A percentile compares a stretch with the other conserved stretches of the same genome.
Evolutionary conservation across 2,113 vertebrate genomes (phyloP).

Genomic region (Dicentrarchus labrax): DNA sequence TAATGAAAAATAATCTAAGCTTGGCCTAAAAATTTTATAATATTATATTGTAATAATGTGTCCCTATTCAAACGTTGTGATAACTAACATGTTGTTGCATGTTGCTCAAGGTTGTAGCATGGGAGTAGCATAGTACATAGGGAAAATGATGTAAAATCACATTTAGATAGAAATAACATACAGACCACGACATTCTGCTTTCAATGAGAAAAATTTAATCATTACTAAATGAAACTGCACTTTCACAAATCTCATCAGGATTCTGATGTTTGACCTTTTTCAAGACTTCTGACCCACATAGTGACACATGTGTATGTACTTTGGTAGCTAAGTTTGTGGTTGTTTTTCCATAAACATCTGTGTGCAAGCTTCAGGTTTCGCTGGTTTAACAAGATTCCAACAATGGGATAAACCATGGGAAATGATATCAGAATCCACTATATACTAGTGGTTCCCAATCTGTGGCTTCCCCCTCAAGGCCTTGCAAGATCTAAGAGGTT

Average conservation of each 20-base stretch:
- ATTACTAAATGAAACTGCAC: slow-evolving; percentile 1
- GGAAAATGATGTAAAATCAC: not conserved
- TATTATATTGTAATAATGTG: not conserved
- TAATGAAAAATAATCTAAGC: not conserved
- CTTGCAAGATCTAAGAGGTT: not conserved
- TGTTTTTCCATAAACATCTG: not conserved
- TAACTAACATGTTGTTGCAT: not conserved
- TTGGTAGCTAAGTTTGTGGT: not conserved
- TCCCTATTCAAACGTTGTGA: not conserved
- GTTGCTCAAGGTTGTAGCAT: not conserved
- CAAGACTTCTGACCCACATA: not conserved
- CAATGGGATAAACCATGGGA: not conserved
- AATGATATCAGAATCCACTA: not conserved
- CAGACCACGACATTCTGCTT: not conserved
- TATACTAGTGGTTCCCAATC: not conserved
- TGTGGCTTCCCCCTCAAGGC: not conserved
- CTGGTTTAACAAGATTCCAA: not conserved
- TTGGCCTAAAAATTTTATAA: not conserved
- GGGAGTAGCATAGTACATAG: not conserved
- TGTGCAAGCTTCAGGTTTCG: not conserved
- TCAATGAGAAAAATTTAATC: not conserved
- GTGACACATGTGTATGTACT: not conserved
- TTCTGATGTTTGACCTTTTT: not conserved
- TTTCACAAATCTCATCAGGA: no score
- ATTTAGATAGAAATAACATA: not conserved